Conservation (phyloP, 2,888 invertebrate genomes). For the Ceraclea dissimilis region DNA sequence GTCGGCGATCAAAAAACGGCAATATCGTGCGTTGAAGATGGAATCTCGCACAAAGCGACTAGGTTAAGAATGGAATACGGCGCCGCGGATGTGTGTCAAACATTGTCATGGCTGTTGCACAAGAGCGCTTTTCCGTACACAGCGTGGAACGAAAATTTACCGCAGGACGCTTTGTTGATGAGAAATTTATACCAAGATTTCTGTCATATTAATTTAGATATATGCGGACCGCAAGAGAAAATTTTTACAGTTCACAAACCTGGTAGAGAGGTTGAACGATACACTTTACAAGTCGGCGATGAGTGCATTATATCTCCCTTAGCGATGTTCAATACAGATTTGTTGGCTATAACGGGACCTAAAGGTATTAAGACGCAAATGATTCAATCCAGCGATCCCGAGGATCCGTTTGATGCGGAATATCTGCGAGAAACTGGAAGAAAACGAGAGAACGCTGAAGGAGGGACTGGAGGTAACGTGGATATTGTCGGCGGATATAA, state of each 20-base stretch:
- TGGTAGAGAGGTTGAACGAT: slow-evolving; percentile 58
- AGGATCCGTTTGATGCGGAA: slow-evolving; percentile 90
- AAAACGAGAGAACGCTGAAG: slow-evolving; percentile 43
- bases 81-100: slow-evolving; percentile 85
- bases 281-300: slow-evolving; percentile 78
- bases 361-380: slow-evolving; percentile 69
- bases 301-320: slow-evolving; percentile 89
- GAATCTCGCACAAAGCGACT: slow-evolving; percentile 84
- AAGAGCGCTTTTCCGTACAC: slow-evolving; percentile 88
- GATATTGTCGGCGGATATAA: slow-evolving; percentile 46
- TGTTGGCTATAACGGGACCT: slow-evolving; percentile 75
- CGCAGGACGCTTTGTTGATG: slow-evolving; percentile 71
- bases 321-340: slow-evolving; percentile 79
- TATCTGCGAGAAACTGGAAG: slow-evolving; percentile 81
- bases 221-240: slow-evolving; percentile 83
- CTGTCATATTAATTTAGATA: slow-evolving; percentile 85
- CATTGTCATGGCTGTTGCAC: slow-evolving; percentile 79
- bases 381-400: slow-evolving; percentile 67
- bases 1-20: slow-evolving; percentile 94
- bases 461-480: slow-evolving; percentile 34
- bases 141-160: slow-evolving; percentile 64
- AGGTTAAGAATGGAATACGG: slow-evolving; percentile 81
- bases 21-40: slow-evolving; percentile 94
- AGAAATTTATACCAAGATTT: slow-evolving; percentile 81
- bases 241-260: slow-evolving; percentile 68